A percentile compares a stretch with the other conserved stretches of the same genome.
Conservation (phyloP, 2,888 invertebrate genomes). For the Epicampocera succincta region DNA sequence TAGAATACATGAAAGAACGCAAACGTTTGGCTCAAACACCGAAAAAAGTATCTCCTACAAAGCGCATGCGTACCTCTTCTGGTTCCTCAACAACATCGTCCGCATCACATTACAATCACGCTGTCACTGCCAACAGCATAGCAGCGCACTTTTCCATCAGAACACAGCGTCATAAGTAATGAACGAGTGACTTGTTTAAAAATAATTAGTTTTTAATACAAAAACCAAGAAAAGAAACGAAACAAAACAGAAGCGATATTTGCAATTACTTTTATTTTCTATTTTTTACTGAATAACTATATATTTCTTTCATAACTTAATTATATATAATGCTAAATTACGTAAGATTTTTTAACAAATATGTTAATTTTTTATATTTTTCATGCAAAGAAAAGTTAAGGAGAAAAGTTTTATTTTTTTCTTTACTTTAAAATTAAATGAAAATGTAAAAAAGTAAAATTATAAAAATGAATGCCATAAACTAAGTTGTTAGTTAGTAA, state of each 20-base stretch:
- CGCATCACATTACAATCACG: conserved; percentile 65
- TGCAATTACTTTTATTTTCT: conserved; percentile 57
- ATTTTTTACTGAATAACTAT: conserved; percentile 38
- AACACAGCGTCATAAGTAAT: conserved; percentile 69
- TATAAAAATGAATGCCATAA: conserved; percentile 75
- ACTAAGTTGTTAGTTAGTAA: conserved; percentile 80
- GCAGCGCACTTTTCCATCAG: conserved; percentile 72
- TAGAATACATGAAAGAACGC: conserved; percentile 82
- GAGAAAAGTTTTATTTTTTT: conserved; percentile 61
- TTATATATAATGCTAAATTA: conserved; percentile 32
- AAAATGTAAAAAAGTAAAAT: conserved; percentile 33
- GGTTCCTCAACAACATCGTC: conserved; percentile 64
- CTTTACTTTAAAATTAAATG: conserved; percentile 27
- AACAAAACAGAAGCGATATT: conserved; percentile 57
- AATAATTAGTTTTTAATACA: conserved; percentile 31
- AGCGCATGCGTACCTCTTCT: conserved; percentile 79
- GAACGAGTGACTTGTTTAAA: not conserved
- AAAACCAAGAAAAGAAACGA: not conserved
- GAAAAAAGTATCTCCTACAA: conserved; percentile 80
- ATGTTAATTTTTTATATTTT: conserved; percentile 19
- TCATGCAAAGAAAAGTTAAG: conserved; percentile 1
- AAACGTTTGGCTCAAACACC: conserved; percentile 81
- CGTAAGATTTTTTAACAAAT: conserved; percentile 42
- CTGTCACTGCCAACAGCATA: conserved; percentile 71
- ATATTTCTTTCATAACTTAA: conserved; percentile 38